Evolutionary conservation across 2,797 vertebrate species (phyloP), one percentile per base, ranked within the genome.

Genomic region (Menidia menidia): DNA sequence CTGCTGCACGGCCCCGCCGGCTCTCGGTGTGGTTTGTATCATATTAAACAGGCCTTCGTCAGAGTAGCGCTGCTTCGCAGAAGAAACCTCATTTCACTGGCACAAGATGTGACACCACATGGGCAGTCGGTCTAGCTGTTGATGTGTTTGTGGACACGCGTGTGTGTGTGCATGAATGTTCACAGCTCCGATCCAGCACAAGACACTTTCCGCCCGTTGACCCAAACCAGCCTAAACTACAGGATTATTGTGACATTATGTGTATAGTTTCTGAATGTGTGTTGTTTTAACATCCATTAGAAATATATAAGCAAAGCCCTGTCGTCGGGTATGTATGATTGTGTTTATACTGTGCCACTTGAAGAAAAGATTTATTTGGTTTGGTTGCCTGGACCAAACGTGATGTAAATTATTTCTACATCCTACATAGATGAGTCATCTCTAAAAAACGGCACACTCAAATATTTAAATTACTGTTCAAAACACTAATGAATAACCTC

Each of bases 11-110:
- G 82, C 77, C 78, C 74, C 10, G 16, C 65, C 59, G 59, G 67
- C 78, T 87, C 87, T 78, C 68, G 52, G 51, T 73, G 87, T 78
- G 85, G 75, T 77, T 90, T 87, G 85, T 75, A 68, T 88, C 77
- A 88, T 87, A 88, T 89, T 85, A 89, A 89, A 82, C 84, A 90
- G 81, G 75, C 71, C 65, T 71, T 50, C 63, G 58, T 75, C 16
- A 13, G 39, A 59, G 70, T 69, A 64, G 68, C 19, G 52, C 72
- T 71, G 64, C 68, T 83, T 64, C 71, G 60, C 66, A 72, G 73
- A 78, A 78, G 72, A 85, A 92, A 88, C 83, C 81, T 84, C 81
- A 52, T n/a, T 73, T 53, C 62, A 62, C 47, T 90, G 88, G 86
- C 85, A 88, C 62, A 75, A 71, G 60, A 84, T 81, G 71, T 78